Evolutionary conservation across 2,113 vertebrate species (phyloP).

Genomic region (Lophura nycthemera): DNA sequence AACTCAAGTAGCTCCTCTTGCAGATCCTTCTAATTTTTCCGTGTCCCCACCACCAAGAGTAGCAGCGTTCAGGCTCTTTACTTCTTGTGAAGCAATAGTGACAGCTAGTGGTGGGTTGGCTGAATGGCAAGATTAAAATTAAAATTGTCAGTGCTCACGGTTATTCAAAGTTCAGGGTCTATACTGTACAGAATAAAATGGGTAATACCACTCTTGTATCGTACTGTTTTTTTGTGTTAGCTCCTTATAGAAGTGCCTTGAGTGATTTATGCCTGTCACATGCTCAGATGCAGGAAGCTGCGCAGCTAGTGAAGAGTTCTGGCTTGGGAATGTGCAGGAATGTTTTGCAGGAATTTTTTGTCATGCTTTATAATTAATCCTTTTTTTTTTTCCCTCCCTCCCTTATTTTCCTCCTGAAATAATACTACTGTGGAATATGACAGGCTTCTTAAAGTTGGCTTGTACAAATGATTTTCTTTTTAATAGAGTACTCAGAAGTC

Average conservation of each 20-base stretch:
- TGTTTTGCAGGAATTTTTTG: not conserved
- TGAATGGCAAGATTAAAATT: not conserved
- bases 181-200: accelerated
- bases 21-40: not conserved
- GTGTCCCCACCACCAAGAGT: not conserved
- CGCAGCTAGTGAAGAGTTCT: not conserved
- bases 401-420: not conserved
- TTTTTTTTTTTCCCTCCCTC: too few relatives aligned
- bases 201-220: not conserved
- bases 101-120: constrained; percentile 55
- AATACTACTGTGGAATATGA: not conserved
- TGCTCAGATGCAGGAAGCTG: not conserved
- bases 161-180: not conserved
- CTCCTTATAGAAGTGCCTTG: not conserved
- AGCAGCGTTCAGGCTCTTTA: not conserved
- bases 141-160: not conserved
- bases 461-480: not conserved
- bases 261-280: accelerated
- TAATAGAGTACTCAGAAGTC: not conserved
- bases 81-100: constrained; percentile 51
- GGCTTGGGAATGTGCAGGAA: not conserved
- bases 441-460: not conserved
- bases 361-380: not conserved
- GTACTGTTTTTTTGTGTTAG: not conserved
- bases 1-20: not conserved